These are phyloP conservation scores for Empidonax alnorum DNA, from an alignment of 2,113 vertebrate genomes.

Conservation along the genomic window DNA sequence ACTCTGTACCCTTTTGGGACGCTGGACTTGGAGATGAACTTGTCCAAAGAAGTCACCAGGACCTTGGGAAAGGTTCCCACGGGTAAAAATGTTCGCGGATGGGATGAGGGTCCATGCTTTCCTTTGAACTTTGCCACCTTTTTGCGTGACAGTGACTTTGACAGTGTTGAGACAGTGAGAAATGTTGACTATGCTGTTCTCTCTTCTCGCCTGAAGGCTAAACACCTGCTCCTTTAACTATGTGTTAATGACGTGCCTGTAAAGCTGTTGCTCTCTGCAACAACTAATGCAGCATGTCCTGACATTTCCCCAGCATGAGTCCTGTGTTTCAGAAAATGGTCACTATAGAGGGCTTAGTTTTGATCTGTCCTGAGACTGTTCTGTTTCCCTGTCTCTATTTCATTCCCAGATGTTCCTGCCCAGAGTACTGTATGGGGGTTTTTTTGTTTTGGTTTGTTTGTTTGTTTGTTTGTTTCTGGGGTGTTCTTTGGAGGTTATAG, in stretches of 20 bases:
- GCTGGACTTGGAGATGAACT: accelerated
- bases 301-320: not conserved
- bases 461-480: not conserved
- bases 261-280: not conserved
- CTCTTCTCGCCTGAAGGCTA: not conserved
- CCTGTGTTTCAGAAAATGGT: not conserved
- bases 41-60: not conserved
- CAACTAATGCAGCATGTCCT: not conserved
- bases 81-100: not conserved
- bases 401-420: not conserved
- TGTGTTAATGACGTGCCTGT: not conserved
- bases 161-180: not conserved
- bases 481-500: not conserved
- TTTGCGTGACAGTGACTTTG: not conserved
- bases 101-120: not conserved
- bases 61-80: not conserved
- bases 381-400: not conserved
- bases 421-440: not conserved
- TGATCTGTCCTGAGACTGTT: not conserved
- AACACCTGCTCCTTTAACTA: not conserved
- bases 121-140: not conserved
- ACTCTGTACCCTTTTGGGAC: not conserved
- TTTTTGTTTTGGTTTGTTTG: no score
- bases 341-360: not conserved
- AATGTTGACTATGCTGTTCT: not conserved